These are phyloP conservation scores for Cordilura impudica DNA, from an alignment of 2,888 invertebrate genomes.

Conservation along the genomic window DNA sequence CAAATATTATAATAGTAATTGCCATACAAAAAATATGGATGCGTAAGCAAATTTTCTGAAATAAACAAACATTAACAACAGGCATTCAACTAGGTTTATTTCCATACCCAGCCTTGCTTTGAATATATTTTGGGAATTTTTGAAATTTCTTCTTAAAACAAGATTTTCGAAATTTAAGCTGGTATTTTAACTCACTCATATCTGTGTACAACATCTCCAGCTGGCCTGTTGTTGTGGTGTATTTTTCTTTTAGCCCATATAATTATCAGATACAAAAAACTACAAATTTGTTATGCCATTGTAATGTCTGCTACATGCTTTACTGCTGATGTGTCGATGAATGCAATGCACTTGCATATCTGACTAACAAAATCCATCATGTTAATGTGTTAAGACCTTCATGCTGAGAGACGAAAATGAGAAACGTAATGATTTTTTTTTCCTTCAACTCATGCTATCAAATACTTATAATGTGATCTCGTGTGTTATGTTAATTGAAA, in stretches of 20 bases:
- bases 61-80: no score
- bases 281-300: background rate
- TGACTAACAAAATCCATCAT: background rate
- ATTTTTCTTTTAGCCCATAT: background rate
- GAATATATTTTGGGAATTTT: conserved; percentile 3
- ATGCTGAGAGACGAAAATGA: no score
- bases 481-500: background rate
- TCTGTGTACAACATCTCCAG: no score
- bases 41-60: background rate
- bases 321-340: no score
- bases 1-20: background rate
- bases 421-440: background rate
- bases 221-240: background rate
- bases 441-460: background rate
- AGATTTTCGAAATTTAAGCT: background rate
- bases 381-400: background rate
- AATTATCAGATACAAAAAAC: background rate
- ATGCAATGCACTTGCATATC: no score
- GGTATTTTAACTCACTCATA: no score
- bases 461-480: background rate
- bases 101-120: background rate
- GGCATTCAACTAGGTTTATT: no score
- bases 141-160: conserved; percentile 3
- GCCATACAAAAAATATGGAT: background rate
- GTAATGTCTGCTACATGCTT: no score